These are phyloP conservation scores for Dascyllus trimaculatus DNA, from an alignment of 2,113 vertebrate species.

Conservation along the genomic window DNA sequence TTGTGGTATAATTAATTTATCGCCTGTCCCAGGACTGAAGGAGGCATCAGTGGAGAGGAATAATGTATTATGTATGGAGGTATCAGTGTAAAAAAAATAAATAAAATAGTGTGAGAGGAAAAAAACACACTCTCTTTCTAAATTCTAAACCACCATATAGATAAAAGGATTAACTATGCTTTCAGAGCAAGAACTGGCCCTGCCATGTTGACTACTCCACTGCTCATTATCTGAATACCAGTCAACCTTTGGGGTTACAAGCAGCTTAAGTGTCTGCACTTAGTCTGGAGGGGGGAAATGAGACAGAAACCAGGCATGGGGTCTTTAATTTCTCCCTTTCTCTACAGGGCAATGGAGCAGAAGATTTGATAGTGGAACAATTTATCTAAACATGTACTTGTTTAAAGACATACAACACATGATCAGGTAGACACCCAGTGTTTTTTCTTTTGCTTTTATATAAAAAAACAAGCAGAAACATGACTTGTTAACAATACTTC, in stretches of 20 bases:
- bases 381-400: background rate
- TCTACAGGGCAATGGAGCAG: background rate
- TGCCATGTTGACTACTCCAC: slow-evolving; percentile 40
- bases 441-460: too few species aligned
- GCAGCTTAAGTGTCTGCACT: slow-evolving; percentile 55
- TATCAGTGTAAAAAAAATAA: slow-evolving; percentile 54
- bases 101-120: slow-evolving; percentile 5
- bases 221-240: slow-evolving; percentile 60
- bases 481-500: too few species aligned
- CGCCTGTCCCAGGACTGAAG: slow-evolving; percentile 47
- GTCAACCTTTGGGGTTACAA: slow-evolving; percentile 62
- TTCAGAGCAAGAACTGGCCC: slow-evolving; percentile 38
- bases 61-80: slow-evolving; percentile 71
- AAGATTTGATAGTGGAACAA: slow-evolving; percentile 1
- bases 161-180: slow-evolving; percentile 64
- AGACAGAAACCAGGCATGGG: slow-evolving; percentile 36
- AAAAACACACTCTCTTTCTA: slow-evolving; percentile 20
- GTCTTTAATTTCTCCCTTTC: slow-evolving; percentile 8
- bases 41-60: slow-evolving; percentile 40
- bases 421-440: too few species aligned
- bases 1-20: slow-evolving; percentile 72
- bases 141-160: slow-evolving; percentile 27
- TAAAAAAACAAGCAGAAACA: too few species aligned
- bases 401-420: background rate
- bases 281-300: slow-evolving; percentile 25